Base-by-base conservation (phyloP, 2,113 vertebrate species). In the Seriola quinqueradiata region DNA sequence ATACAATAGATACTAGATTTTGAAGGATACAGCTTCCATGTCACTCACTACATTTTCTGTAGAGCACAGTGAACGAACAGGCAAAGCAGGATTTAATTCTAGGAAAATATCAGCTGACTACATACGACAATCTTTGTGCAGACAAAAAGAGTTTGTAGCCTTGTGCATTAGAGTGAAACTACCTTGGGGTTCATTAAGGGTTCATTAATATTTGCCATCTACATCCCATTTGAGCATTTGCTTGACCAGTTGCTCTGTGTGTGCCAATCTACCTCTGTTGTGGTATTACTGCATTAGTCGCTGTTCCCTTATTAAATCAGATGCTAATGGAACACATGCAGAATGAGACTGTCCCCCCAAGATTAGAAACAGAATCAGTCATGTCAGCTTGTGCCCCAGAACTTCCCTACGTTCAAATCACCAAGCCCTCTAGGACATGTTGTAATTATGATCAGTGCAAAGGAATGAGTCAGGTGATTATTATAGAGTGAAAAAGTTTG, bases 291-390 rank as follows among this genome's bases (percentile, higher is more conserved):
- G 0, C 34, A 16, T 36, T 21, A 21, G 2, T 52, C 25, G 7
- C 60, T 65, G 28, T 58, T 55, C 32, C 34, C 11, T 64, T 52
- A 84, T 64, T 32, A 14, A 59, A 28, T 65, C 4, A 66, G 36
- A 66, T 21, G 13, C 5, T 50, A 17, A 61, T 68, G 54, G 61
- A 28, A 54, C 61, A 72, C 40, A n/a, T 48, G 23, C 46, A 11
- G 17, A 75, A 46, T 12, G 9, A 70, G 16, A 7, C 3, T 5
- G 10, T 46, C 17, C 5, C 44, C 21, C 3, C n/a, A 25, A 52
- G 16, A 32, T 25, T 34, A 28, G 46, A 16, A 12, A 57, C 60
- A 32, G 23, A 23, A 67, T 71, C 19, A 34, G 12, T 74, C 10
- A 4, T 64, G 42, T 61, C 12, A 65, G 8, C 46, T 54, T 23